Percentiles rank a stretch among this genome's conserved stretches.
phyloP scores from a whole-genome alignment of 2,113 vertebrate genomes.

The Ondatra zibethicus region DNA sequence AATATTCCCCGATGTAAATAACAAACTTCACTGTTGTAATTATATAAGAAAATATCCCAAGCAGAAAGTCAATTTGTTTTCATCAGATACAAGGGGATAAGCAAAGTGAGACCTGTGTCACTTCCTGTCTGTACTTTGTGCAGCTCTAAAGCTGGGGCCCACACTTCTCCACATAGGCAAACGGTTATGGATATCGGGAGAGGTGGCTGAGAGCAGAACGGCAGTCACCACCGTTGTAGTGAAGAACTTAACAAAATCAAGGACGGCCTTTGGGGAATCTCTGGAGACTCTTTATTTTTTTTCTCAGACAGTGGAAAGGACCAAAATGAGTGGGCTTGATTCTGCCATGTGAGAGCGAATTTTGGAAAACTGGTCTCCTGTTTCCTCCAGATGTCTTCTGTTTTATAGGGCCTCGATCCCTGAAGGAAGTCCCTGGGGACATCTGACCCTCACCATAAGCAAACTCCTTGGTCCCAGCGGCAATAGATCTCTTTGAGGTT shows the following conservation, averaged over 20 bases:
- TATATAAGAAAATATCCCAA: slow-evolving; percentile 63
- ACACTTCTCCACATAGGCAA: neutral
- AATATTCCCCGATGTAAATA: slow-evolving; percentile 45
- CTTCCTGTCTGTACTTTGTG: neutral
- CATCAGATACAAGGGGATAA: neutral
- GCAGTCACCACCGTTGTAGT: neutral
- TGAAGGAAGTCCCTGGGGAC: neutral
- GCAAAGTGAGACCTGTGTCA: neutral
- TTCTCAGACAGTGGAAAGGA: neutral
- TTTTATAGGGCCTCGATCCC: neutral
- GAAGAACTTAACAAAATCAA: neutral
- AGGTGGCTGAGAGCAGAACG: neutral
- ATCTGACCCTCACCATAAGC: neutral
- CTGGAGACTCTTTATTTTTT: neutral
- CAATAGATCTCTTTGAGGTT: neutral
- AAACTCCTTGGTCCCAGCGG: neutral
- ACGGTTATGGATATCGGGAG: neutral
- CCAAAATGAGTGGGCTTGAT: neutral
- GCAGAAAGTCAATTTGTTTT: slow-evolving; percentile 13
- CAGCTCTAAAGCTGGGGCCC: neutral
- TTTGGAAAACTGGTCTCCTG: neutral
- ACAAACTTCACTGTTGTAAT: slow-evolving; percentile 63
- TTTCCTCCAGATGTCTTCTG: neutral
- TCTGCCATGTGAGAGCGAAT: neutral
- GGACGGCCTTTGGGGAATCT: neutral